Percentiles rank a stretch among this genome's conserved stretches.
phyloP scores from a whole-genome alignment of 2,888 invertebrate genomes.

The Drosophila rubida region DNA sequence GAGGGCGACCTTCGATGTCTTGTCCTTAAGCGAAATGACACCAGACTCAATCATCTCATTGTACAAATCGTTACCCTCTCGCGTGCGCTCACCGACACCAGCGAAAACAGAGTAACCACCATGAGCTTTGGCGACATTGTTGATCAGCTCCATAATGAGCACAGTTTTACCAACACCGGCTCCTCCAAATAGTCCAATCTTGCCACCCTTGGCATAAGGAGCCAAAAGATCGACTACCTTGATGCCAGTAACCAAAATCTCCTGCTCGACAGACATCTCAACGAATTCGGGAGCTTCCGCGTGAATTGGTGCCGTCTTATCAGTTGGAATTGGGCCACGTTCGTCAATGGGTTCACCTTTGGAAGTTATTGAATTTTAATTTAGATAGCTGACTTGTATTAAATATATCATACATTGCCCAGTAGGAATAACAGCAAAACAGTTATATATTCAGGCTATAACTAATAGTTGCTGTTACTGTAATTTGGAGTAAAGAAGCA shows the following conservation, averaged over 20 bases:
- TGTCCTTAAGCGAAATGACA: slow-evolving; percentile 95
- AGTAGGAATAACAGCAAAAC: background rate
- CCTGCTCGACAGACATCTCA: slow-evolving; percentile 96
- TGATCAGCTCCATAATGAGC: slow-evolving; percentile 97
- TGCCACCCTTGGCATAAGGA: slow-evolving; percentile 97
- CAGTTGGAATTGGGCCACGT: slow-evolving; percentile 93
- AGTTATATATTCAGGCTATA: too few relatives aligned
- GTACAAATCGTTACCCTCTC: slow-evolving; percentile 97
- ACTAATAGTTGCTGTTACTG: too few relatives aligned
- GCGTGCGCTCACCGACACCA: slow-evolving; percentile 97
- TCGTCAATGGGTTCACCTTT: slow-evolving; percentile 90
- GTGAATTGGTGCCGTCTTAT: slow-evolving; percentile 93
- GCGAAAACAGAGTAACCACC: slow-evolving; percentile 98
- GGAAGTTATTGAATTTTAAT: background rate
- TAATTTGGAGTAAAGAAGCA: too few relatives aligned
- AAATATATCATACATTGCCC: background rate
- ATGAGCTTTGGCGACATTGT: slow-evolving; percentile 97
- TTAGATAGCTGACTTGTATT: background rate
- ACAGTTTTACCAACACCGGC: slow-evolving; percentile 98
- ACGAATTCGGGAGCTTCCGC: slow-evolving; percentile 96
- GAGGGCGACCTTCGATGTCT: slow-evolving; percentile 93
- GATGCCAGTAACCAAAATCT: slow-evolving; percentile 96
- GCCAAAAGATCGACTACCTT: slow-evolving; percentile 95
- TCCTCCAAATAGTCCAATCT: slow-evolving; percentile 96
- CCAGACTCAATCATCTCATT: slow-evolving; percentile 98